These are phyloP conservation scores for Nasonia longicornis DNA, from an alignment of 1,140 invertebrate species.

Conservation along the genomic window DNA sequence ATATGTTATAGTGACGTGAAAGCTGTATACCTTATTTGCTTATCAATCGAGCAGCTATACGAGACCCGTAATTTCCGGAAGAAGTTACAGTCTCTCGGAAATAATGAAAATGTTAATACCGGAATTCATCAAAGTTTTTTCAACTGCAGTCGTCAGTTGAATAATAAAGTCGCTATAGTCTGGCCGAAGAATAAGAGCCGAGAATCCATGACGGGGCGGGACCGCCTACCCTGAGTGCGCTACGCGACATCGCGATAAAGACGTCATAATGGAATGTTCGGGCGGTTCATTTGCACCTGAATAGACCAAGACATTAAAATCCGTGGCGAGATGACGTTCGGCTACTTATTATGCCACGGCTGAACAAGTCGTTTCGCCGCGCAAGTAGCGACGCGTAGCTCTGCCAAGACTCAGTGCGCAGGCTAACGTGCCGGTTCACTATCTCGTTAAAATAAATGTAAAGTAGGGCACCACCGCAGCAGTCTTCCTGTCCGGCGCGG, in stretches of 20 bases:
- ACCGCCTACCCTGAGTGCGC: not conserved
- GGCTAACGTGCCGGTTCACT: constrained; percentile 41
- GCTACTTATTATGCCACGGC: constrained; percentile 23
- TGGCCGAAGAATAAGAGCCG: not conserved
- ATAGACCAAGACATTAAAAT: constrained; percentile 15
- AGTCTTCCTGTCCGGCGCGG: constrained; percentile 25
- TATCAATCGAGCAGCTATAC: not conserved
- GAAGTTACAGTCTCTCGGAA: not conserved
- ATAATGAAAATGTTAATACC: constrained; percentile 3
- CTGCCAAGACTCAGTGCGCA: not conserved
- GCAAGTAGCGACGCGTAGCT: not conserved
- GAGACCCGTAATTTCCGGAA: not conserved
- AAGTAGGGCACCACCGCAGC: constrained; percentile 48
- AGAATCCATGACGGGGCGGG: not conserved
- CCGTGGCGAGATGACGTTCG: not conserved
- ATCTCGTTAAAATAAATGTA: constrained; percentile 62
- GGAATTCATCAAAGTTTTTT: constrained; percentile 18
- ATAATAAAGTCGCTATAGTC: constrained; percentile 2
- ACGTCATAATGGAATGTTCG: not conserved
- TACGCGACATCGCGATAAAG: constrained; percentile 2
- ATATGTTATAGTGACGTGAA: not conserved
- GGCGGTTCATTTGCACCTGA: constrained; percentile 14
- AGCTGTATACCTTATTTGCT: not conserved
- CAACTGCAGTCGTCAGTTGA: not conserved
- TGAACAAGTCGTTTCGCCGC: constrained; percentile 13